Conservation (phyloP, 1,140 invertebrate genomes). For the Drosophila eugracilis region DNA sequence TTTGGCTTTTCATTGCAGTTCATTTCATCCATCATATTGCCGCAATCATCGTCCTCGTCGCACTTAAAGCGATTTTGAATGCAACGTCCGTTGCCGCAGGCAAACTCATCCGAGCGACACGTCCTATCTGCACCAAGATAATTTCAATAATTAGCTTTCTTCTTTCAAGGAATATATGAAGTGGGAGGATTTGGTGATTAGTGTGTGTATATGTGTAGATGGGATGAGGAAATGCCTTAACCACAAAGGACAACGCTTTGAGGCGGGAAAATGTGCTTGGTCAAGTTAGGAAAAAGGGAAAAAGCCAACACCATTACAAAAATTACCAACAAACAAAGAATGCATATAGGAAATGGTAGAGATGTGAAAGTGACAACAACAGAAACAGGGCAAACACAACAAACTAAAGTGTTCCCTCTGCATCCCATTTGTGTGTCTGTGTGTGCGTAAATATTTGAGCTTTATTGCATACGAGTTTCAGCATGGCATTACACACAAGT, state of each 20-base stretch:
- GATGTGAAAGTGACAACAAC: slow-evolving; percentile 43
- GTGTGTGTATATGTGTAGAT: slow-evolving; percentile 5
- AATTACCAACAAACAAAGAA: slow-evolving; percentile 51
- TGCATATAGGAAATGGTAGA: slow-evolving; percentile 24
- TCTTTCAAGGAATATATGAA: neutral
- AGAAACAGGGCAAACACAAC: slow-evolving; percentile 47
- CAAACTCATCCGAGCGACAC: slow-evolving; percentile 95
- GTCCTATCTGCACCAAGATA: slow-evolving; percentile 88
- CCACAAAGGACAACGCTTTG: slow-evolving; percentile 2
- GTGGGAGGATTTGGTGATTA: slow-evolving; percentile 43
- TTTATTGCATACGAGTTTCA: slow-evolving; percentile 55
- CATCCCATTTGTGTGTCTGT: slow-evolving; percentile 16
- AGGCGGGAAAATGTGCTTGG: no score
- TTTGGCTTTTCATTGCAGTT: slow-evolving; percentile 89
- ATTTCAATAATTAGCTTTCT: slow-evolving; percentile 10
- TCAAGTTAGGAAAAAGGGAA: no score
- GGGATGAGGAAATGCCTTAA: slow-evolving; percentile 20
- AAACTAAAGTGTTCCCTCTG: slow-evolving; percentile 47
- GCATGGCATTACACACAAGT: slow-evolving; percentile 54
- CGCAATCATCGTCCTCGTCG: slow-evolving; percentile 94
- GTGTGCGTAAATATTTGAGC: slow-evolving; percentile 71
- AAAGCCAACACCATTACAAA: slow-evolving; percentile 74
- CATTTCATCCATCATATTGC: slow-evolving; percentile 92
- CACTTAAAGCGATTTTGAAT: slow-evolving; percentile 95
- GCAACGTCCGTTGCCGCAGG: slow-evolving; percentile 94